A percentile compares a stretch with the other conserved stretches of the same genome.
phyloP scores from a whole-genome alignment of 1,140 invertebrate genomes.

The Thalassaphorura encarpata region DNA sequence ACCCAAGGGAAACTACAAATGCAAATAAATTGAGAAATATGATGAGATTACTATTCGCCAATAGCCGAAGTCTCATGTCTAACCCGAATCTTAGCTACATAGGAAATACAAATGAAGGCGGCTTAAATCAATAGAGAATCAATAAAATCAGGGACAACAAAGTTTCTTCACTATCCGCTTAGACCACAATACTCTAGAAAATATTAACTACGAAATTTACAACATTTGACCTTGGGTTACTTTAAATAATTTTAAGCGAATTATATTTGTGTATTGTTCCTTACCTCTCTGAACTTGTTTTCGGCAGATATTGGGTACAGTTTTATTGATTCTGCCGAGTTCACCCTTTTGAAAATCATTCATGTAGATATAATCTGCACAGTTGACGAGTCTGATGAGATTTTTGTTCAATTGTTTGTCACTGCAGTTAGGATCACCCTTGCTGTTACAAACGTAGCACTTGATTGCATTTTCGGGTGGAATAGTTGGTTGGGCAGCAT shows the following conservation, averaged over 20 bases:
- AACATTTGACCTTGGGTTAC: neutral
- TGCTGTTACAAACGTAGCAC: constrained; percentile 30
- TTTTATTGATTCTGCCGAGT: constrained; percentile 26
- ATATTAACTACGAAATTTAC: too few relatives aligned
- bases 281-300: constrained; percentile 64
- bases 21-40: neutral
- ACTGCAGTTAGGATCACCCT: constrained; percentile 41
- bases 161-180: too few relatives aligned
- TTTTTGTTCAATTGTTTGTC: constrained; percentile 72
- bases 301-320: constrained; percentile 57
- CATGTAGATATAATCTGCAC: constrained; percentile 35
- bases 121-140: neutral
- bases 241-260: neutral
- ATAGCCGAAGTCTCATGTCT: neutral
- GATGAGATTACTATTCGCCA: neutral
- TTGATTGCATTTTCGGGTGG: neutral
- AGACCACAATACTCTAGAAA: too few relatives aligned
- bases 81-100: neutral
- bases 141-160: neutral
- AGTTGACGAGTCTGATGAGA: constrained; percentile 69
- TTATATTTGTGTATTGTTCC: neutral
- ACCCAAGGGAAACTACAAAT: constrained; percentile 6
- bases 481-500: neutral
- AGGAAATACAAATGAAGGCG: neutral
- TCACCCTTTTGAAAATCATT: constrained; percentile 52